Conservation (phyloP, 2,888 invertebrate species). For the Torymus aiolomorphi region DNA sequence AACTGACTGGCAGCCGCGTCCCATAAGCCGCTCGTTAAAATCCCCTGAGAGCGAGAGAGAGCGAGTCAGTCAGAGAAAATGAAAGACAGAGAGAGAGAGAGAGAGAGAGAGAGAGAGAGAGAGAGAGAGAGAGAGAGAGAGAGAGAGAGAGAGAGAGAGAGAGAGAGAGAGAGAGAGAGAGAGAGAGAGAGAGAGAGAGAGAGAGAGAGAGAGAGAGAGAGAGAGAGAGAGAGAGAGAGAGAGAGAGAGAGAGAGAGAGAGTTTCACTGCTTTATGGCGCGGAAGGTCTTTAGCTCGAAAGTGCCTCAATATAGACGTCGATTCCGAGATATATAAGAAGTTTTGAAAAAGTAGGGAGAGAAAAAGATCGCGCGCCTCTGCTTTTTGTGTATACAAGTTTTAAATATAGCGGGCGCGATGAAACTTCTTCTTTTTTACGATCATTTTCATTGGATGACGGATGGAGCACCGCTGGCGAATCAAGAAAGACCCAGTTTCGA, state of each 20-base stretch:
- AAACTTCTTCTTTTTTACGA: constrained; percentile 40
- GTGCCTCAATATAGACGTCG: constrained; percentile 39
- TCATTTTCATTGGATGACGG: constrained; percentile 44
- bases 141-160: no score
- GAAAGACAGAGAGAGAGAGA: no score
- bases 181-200: constrained; percentile 7
- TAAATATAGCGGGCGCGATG: constrained; percentile 17
- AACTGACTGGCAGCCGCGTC: constrained; percentile 47
- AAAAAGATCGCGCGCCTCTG: neutral
- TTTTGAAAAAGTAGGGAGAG: constrained; percentile 1
- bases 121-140: no score
- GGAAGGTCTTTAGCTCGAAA: constrained; percentile 36
- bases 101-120: no score
- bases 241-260: no score
- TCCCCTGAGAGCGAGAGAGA: constrained; percentile 35
- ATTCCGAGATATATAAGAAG: constrained; percentile 37
- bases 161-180: no score
- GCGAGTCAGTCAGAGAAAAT: no score
- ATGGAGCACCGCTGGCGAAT: neutral
- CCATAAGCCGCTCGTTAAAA: constrained; percentile 54
- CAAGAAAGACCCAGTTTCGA: constrained; percentile 32
- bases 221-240: constrained; percentile 3
- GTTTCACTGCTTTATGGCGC: constrained; percentile 45
- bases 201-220: constrained; percentile 3
- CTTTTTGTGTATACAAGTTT: constrained; percentile 13